Evolutionary conservation across 2,113 vertebrate species (phyloP).

Genomic region (Ahaetulla prasina): DNA sequence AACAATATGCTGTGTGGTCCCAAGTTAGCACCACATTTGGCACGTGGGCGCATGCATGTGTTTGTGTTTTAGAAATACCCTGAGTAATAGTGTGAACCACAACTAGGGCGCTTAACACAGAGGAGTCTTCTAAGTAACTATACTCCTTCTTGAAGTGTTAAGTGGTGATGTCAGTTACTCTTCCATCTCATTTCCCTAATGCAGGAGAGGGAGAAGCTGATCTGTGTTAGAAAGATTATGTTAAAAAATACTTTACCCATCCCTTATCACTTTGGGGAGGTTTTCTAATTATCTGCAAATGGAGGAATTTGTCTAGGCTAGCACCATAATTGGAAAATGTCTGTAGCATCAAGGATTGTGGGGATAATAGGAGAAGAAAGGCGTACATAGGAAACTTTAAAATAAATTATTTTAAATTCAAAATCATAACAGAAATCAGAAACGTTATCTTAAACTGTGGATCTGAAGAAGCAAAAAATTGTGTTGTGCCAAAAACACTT

Average conservation of each 20-base stretch:
- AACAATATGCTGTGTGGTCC: background rate
- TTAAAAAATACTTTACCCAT: background rate
- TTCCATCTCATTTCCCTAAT: background rate
- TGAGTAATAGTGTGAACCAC: background rate
- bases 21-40: background rate
- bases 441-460: background rate
- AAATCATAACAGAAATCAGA: background rate
- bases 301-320: background rate
- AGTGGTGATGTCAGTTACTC: background rate
- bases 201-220: background rate
- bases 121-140: background rate
- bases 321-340: background rate
- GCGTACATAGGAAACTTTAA: background rate
- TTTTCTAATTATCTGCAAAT: background rate
- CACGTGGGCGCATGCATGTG: background rate
- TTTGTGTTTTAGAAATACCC: background rate
- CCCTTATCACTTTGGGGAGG: background rate
- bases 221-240: background rate
- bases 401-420: background rate
- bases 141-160: background rate
- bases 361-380: background rate
- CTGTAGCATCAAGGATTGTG: background rate
- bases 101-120: background rate
- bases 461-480: background rate
- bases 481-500: background rate